Percentiles rank a stretch among this genome's conserved stretches.
Evolutionary conservation across 2,113 vertebrate species (phyloP).

Genomic region (Scatophagus argus): DNA sequence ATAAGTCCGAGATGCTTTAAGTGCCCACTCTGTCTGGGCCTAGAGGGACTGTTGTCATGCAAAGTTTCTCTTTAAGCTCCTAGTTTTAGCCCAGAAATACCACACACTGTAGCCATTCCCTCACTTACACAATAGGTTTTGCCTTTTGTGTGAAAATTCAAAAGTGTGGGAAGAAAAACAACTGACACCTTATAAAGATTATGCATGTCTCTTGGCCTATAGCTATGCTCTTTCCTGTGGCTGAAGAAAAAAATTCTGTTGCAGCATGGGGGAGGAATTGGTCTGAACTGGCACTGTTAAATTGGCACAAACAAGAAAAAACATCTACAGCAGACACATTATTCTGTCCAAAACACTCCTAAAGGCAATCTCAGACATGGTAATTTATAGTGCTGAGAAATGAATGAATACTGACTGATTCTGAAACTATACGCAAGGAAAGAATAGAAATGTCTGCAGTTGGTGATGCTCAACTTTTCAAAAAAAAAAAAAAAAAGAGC

Average conservation of each 20-base stretch:
- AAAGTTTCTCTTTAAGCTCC: constrained; percentile 19
- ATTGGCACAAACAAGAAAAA: not conserved
- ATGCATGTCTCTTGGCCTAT: constrained; percentile 18
- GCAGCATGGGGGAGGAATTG: not conserved
- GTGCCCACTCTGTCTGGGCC: constrained; percentile 10
- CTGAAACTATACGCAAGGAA: not conserved
- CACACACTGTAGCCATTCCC: not conserved
- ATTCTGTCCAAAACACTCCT: not conserved
- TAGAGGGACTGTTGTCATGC: not conserved
- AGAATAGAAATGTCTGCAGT: not conserved
- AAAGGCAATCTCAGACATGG: not conserved
- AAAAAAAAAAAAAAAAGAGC: not conserved
- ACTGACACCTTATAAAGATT: constrained; percentile 6
- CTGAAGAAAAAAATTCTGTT: not conserved
- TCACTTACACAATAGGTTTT: constrained; percentile 4
- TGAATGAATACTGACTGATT: not conserved
- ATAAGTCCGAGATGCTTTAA: constrained; percentile 9
- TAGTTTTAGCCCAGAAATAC: constrained; percentile 9
- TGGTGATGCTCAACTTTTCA: not conserved
- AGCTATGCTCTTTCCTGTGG: constrained; percentile 19
- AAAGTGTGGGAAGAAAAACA: constrained; percentile 34
- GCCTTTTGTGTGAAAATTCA: constrained; percentile 21
- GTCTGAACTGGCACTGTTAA: not conserved
- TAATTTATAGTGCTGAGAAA: not conserved
- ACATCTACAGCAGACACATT: not conserved